Evolutionary conservation across 2,888 invertebrate genomes (phyloP).

Genomic region (Drepanosiphum platanoidis): DNA sequence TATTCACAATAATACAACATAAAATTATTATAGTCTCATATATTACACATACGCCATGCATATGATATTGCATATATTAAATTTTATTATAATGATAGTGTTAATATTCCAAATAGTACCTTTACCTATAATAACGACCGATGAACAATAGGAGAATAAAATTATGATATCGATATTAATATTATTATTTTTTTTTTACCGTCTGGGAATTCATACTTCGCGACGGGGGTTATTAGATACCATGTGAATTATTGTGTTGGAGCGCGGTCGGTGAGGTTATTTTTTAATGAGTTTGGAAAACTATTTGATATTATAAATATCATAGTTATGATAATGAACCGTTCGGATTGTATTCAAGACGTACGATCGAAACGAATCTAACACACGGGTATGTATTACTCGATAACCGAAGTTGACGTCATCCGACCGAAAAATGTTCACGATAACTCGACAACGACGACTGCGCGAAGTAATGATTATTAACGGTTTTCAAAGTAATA

Average conservation of each 20-base stretch:
- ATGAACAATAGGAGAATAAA: constrained; percentile 17
- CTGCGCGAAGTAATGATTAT: neutral
- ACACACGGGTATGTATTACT: neutral
- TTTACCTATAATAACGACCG: neutral
- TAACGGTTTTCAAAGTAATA: neutral
- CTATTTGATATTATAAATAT: too few relatives aligned
- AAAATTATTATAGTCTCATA: too few relatives aligned
- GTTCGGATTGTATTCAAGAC: too few relatives aligned
- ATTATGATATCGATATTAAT: constrained; percentile 25
- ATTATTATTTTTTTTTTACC: constrained; percentile 29
- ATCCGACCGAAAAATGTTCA: neutral
- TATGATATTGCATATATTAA: neutral
- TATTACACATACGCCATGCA: too few relatives aligned
- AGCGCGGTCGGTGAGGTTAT: constrained; percentile 6
- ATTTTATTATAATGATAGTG: neutral
- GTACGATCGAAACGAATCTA: neutral
- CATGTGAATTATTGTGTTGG: neutral
- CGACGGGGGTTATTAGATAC: constrained; percentile 10
- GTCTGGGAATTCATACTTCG: constrained; percentile 34
- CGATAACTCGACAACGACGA: too few relatives aligned
- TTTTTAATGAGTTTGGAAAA: neutral
- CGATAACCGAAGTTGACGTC: too few relatives aligned
- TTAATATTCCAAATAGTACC: neutral
- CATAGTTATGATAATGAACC: too few relatives aligned
- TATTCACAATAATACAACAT: too few relatives aligned